phyloP scores from a whole-genome alignment of 2,888 invertebrate genomes.

The Polietes domitor region DNA sequence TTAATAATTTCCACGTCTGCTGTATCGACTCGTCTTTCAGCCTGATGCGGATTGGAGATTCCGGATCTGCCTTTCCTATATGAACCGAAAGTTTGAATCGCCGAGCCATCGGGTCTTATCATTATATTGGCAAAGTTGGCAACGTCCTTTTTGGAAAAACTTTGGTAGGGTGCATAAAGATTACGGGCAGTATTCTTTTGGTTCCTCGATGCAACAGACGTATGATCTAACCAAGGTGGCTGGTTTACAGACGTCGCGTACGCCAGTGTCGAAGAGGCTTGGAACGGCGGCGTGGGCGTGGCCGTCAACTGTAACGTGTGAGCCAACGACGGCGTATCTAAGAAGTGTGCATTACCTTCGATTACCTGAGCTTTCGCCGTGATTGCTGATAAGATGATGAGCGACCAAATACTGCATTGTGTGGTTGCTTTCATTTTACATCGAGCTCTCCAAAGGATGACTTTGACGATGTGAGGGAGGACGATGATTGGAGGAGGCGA shows the following conservation, averaged over 20 bases:
- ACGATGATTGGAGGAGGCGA: conserved; percentile 50
- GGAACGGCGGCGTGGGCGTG: conserved; percentile 57
- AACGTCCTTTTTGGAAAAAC: conserved; percentile 78
- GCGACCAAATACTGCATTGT: conserved; percentile 75
- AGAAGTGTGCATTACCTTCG: conserved; percentile 70
- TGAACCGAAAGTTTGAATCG: conserved; percentile 78
- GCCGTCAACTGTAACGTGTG: conserved; percentile 44
- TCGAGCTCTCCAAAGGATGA: conserved; percentile 71
- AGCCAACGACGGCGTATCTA: conserved; percentile 34
- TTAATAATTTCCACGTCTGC: conserved; percentile 73
- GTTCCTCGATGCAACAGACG: conserved; percentile 49
- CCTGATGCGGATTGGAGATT: conserved; percentile 35
- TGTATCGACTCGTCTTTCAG: conserved; percentile 75
- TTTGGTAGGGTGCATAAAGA: conserved; percentile 79
- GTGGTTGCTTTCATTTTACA: conserved; percentile 81
- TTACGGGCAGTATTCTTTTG: conserved; percentile 76
- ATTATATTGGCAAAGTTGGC: conserved; percentile 77
- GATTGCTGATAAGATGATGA: conserved; percentile 70
- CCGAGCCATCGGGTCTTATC: conserved; percentile 76
- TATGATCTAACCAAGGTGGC: conserved; percentile 72
- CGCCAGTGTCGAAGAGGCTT: conserved; percentile 64
- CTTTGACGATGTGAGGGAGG: conserved; percentile 21
- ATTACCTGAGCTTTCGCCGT: conserved; percentile 68
- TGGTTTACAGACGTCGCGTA: conserved; percentile 70
- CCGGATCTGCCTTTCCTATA: conserved; percentile 73